A percentile compares a stretch with the other conserved stretches of the same genome.
These are phyloP conservation scores for Porphyrio hochstetteri DNA, from an alignment of 2,113 vertebrate species.

Conservation along the genomic window DNA sequence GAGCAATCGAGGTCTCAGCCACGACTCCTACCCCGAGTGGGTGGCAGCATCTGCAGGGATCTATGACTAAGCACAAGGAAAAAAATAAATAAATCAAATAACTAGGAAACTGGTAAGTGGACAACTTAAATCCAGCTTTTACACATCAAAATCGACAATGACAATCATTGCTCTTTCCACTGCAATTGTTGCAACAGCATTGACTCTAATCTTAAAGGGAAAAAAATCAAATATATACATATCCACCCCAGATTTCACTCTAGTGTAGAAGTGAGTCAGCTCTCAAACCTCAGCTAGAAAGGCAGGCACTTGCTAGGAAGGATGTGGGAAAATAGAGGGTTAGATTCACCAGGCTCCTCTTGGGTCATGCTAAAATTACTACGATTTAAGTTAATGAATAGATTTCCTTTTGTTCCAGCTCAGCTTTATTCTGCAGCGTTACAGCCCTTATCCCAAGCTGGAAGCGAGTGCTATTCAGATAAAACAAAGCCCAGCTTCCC, in stretches of 20 bases:
- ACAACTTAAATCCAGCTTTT: constrained; percentile 28
- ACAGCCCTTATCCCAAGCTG: constrained; percentile 48
- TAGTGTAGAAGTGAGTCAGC: constrained; percentile 42
- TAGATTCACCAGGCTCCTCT: constrained; percentile 58
- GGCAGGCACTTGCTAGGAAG: constrained; percentile 51
- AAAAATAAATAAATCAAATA: background rate
- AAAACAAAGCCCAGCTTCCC: constrained; percentile 57
- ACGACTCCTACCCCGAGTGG: background rate
- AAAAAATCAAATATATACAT: background rate
- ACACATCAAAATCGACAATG: background rate
- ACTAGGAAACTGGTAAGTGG: background rate
- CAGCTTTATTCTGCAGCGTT: constrained; percentile 39
- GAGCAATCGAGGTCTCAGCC: background rate
- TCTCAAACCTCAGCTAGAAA: constrained; percentile 41
- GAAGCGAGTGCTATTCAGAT: constrained; percentile 38
- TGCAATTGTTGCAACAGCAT: background rate
- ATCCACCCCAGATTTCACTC: constrained; percentile 13
- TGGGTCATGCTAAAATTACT: constrained; percentile 68
- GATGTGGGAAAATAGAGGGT: constrained; percentile 61
- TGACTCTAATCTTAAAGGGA: background rate
- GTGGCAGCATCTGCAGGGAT: background rate
- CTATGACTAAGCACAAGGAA: background rate
- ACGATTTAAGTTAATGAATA: constrained; percentile 63
- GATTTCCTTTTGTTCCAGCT: constrained; percentile 60
- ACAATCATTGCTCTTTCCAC: background rate